Base-by-base conservation (phyloP, 2,113 vertebrate genomes). In the Amphilophus citrinellus region DNA sequence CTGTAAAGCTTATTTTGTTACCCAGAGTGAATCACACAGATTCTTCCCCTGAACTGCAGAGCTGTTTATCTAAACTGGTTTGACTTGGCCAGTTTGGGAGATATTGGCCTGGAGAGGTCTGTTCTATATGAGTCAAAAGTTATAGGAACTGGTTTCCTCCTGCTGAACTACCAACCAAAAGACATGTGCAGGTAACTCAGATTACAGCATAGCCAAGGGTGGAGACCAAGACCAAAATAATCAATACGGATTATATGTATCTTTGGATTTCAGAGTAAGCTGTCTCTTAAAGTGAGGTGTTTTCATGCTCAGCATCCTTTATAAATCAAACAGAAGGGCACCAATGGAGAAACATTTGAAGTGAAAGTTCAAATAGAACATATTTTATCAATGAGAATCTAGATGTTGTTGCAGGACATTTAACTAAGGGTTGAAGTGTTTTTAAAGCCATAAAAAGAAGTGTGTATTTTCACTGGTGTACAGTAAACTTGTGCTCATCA, bases 141-240 rank as follows among this genome's bases (percentile, higher is more conserved):
- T 50, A 30, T 24, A 27, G 14, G 0, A 50, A 20, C 24, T 50
- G 5, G 42, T 6, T 50, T 50, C 15, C 7, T 71, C 50, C 24
- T 53, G 24, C 24, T 47, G 44, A 32, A 13, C 24, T 20, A 27
- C 17, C 44, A 53, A 53, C 18, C 10, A 71, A 30, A 71, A 71
- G 65, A 68, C 0, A 0, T 44, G 10, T 50, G 22, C 22, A 47
- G 22, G 18, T 15, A 2, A 2, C 22, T 30, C 14, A 56, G 0
- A 27, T 27, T 27, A 27, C 27, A 27, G 24, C 8, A 6, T 47
- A 50, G 2, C 14, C 39, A 42, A 39, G 35, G 0, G 0, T n/a
- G 5, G 61, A 39, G 11, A 65, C 35, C 11, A 44, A 30, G 65
- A 71, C 5, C 24, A 50, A 24, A 50, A 71, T 9, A 4, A 47